Conservation (phyloP, 2,888 invertebrate genomes). For the Eueremaeus valkanovi region DNA sequence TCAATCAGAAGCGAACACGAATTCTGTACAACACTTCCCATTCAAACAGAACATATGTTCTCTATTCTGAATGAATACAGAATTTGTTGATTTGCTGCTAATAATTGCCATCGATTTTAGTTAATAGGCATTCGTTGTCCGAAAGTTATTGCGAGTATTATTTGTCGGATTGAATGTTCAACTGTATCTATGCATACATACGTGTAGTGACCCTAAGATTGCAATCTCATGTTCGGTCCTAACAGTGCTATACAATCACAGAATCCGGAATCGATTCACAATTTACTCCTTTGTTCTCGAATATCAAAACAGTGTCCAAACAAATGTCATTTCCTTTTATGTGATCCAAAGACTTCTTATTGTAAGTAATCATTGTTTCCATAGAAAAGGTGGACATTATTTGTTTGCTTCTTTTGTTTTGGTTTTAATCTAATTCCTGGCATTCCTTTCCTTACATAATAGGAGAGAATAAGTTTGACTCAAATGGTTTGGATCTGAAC, state of each 20-base stretch:
- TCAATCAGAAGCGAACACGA: not conserved
- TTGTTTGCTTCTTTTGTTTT: not conserved
- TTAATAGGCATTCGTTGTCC: not conserved
- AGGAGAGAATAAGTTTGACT: too few species aligned
- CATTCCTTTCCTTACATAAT: too few species aligned
- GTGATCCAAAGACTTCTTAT: too few species aligned
- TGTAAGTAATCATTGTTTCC: not conserved
- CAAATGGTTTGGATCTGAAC: too few species aligned
- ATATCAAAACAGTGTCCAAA: not conserved
- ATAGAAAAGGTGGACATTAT: not conserved
- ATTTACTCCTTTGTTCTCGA: not conserved
- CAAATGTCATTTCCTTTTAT: too few species aligned
- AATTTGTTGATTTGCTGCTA: too few species aligned
- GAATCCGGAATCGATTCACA: constrained; percentile 13
- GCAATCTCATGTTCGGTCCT: constrained; percentile 13
- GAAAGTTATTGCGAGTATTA: not conserved
- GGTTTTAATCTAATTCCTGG: too few species aligned
- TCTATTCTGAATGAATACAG: not conserved
- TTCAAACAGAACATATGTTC: not conserved
- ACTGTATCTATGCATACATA: constrained; percentile 18
- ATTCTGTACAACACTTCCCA: not conserved
- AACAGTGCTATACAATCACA: not conserved
- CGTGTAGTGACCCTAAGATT: too few species aligned
- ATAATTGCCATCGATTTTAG: constrained; percentile 12
- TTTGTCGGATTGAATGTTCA: constrained; percentile 7